Evolutionary conservation across 1,140 invertebrate species (phyloP).

Genomic region (Ridgeia piscesae): DNA sequence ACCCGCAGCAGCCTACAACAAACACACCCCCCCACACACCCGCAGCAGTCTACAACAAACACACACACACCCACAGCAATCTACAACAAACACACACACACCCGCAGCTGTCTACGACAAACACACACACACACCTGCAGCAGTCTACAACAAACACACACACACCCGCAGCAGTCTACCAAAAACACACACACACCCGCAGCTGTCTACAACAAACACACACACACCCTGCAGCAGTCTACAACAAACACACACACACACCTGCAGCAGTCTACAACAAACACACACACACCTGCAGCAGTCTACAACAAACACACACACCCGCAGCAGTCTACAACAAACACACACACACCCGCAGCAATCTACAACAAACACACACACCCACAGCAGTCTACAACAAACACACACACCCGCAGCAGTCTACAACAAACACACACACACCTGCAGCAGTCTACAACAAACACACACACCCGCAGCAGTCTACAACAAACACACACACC

Average conservation of each 20-base stretch:
- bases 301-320: slow-evolving; percentile 33
- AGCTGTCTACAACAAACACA: slow-evolving; percentile 36
- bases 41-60: slow-evolving; percentile 36
- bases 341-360: slow-evolving; percentile 25
- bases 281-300: slow-evolving; percentile 25
- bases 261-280: slow-evolving; percentile 35
- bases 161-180: slow-evolving; percentile 35
- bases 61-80: slow-evolving; percentile 31
- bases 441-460: slow-evolving; percentile 35
- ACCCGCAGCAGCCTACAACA: slow-evolving; percentile 35
- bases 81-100: slow-evolving; percentile 29
- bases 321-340: slow-evolving; percentile 35
- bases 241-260: slow-evolving; percentile 10
- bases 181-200: slow-evolving; percentile 14
- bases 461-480: slow-evolving; percentile 31
- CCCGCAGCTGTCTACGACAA: slow-evolving; percentile 35
- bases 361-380: slow-evolving; percentile 33
- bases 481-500: slow-evolving; percentile 29
- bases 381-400: slow-evolving; percentile 35
- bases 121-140: slow-evolving; percentile 19
- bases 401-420: slow-evolving; percentile 31
- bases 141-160: slow-evolving; percentile 36
- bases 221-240: slow-evolving; percentile 36
- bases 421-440: slow-evolving; percentile 29
- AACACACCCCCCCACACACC: no score